Conservation (phyloP, 2,113 vertebrate genomes). For the Pteropus alecto region DNA sequence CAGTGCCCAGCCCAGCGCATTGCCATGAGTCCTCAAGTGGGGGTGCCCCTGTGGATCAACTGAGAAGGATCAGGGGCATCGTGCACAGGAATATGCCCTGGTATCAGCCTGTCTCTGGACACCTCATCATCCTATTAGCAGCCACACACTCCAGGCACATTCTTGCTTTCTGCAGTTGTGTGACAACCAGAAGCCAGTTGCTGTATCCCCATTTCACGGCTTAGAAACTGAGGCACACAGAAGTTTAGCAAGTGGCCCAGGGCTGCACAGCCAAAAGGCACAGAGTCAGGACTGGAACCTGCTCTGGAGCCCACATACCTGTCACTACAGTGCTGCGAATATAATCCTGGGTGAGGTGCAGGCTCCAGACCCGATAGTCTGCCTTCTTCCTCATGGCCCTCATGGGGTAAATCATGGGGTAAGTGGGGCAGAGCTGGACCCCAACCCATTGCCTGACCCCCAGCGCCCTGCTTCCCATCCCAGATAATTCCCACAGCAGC, state of each 20-base stretch:
- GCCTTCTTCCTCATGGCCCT: background rate
- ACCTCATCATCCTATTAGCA: background rate
- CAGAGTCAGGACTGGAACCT: background rate
- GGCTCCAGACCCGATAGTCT: background rate
- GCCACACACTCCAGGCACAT: rapidly evolving
- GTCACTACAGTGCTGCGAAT: background rate
- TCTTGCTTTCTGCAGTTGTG: background rate
- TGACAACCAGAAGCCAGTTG: background rate
- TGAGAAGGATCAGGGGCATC: background rate
- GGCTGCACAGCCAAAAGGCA: background rate
- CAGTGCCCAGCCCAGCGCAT: background rate
- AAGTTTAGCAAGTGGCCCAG: background rate
- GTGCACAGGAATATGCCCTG: background rate
- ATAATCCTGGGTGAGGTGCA: background rate
- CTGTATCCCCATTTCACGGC: background rate
- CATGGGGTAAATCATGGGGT: background rate
- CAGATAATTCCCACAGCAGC: background rate
- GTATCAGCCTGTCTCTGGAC: background rate
- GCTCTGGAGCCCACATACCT: background rate
- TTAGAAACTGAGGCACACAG: background rate
- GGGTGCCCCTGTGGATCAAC: background rate
- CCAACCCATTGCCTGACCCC: background rate
- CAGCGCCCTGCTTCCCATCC: background rate
- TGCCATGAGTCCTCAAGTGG: background rate
- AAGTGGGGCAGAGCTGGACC: background rate